A percentile compares a stretch with the other conserved stretches of the same genome.
Evolutionary conservation across 2,888 invertebrate genomes (phyloP).

Genomic region (Rotaria macrura): DNA sequence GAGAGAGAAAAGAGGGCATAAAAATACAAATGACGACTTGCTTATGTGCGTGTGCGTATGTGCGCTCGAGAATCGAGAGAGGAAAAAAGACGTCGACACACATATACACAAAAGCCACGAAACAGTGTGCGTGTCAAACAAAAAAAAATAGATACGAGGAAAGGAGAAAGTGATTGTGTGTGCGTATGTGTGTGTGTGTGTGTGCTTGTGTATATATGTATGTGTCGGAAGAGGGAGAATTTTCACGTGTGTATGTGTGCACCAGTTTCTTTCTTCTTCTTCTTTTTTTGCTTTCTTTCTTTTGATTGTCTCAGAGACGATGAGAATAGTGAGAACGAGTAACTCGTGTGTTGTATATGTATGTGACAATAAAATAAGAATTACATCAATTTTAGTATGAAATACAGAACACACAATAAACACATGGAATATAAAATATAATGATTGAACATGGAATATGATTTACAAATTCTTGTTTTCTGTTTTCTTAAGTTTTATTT

Average conservation of each 20-base stretch:
- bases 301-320: background rate
- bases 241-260: constrained; percentile 3
- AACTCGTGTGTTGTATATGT: background rate
- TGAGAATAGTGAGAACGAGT: background rate
- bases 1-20: constrained; percentile 3
- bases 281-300: background rate
- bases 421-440: background rate
- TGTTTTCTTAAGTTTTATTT: background rate
- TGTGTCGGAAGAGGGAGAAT: background rate
- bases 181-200: background rate
- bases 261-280: background rate
- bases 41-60: background rate
- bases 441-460: background rate
- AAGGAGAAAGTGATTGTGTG: background rate
- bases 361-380: background rate
- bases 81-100: constrained; percentile 2
- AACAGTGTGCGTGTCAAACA: constrained; percentile 12
- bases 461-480: background rate
- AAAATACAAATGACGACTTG: constrained; percentile 18
- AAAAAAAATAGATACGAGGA: background rate
- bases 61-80: background rate
- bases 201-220: background rate
- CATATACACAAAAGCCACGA: constrained; percentile 1
- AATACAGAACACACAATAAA: background rate
- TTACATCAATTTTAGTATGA: background rate